Evolutionary conservation across 2,888 invertebrate species (phyloP).

Genomic region (Torymus auratus): DNA sequence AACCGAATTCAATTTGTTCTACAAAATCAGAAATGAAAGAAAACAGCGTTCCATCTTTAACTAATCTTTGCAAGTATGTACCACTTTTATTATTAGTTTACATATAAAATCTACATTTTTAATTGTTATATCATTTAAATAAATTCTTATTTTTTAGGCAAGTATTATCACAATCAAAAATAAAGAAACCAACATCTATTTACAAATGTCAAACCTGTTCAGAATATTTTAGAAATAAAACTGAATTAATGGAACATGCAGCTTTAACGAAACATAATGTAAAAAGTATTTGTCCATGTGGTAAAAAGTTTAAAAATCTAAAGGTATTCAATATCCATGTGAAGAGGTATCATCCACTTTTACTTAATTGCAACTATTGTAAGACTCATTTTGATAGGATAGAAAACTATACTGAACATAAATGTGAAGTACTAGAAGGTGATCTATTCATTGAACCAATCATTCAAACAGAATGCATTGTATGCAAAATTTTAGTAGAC

Average conservation of each 20-base stretch:
- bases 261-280: slow-evolving; percentile 54
- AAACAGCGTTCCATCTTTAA: slow-evolving; percentile 41
- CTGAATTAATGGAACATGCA: slow-evolving; percentile 48
- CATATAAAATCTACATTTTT: background rate
- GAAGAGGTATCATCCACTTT: slow-evolving; percentile 56
- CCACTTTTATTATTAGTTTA: slow-evolving; percentile 18
- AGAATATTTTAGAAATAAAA: slow-evolving; percentile 46
- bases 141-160: slow-evolving; percentile 47
- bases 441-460: slow-evolving; percentile 55
- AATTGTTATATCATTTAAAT: slow-evolving; percentile 2
- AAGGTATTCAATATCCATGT: slow-evolving; percentile 61
- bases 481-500: slow-evolving; percentile 58
- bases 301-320: slow-evolving; percentile 61
- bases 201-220: slow-evolving; percentile 55
- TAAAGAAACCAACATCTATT: slow-evolving; percentile 3
- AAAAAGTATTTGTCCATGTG: slow-evolving; percentile 62
- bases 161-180: slow-evolving; percentile 33
- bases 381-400: slow-evolving; percentile 58
- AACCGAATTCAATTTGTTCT: slow-evolving; percentile 4
- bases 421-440: slow-evolving; percentile 59
- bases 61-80: slow-evolving; percentile 51
- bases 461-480: slow-evolving; percentile 59
- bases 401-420: slow-evolving; percentile 62
- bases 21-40: background rate
- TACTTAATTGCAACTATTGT: slow-evolving; percentile 66